Base-by-base conservation (phyloP, 2,888 invertebrate genomes). In the Caenorhabditis virilis region DNA sequence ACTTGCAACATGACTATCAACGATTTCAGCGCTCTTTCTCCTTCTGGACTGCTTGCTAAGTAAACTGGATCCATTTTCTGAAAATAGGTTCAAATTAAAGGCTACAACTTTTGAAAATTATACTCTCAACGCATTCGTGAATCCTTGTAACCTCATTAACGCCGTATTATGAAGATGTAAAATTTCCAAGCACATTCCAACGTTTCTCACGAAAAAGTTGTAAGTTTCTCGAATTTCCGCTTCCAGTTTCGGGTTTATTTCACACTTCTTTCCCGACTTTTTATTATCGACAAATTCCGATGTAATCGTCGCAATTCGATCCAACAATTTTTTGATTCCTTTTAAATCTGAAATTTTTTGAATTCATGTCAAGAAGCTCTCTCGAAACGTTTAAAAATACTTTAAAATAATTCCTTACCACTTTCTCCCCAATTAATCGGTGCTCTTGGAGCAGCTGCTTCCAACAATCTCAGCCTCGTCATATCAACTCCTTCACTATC, bases 401-500 rank as follows among this genome's bases (percentile, higher is more conserved):
- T 38, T 41, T 85, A 87, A 86, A 85, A 26, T 20, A 22, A 30
- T 30, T 30, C 13, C 38, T 9, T 26, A 93, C 93, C 91, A 64
- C 89, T 88, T 77, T 89, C 88, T 50, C 91, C 90, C 95, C 97
- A 98, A 83, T 91, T 89, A 79, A 95, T 88, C 72, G 90, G 89
- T 0, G 93, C 91, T 2, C 90, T 90, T 5, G 98, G 97, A 1
- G 93, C 90, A 20, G 93, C 91, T 85, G 92, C 91, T 1, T 90
- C 91, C 62, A 98, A 86, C 68, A 95, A 91, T 47, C 94, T 88
- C 30, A 98, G 86, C 54, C 95, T 87, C 2, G 93, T 93, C 16
- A 93, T 90, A 84, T 98, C 97, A 65, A 90, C 88, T 1, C 97
- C 94, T 85, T 91, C 91, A 69, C 89, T 87, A 1, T 87, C 83